Percentiles rank a stretch among this genome's conserved stretches.
These are phyloP conservation scores for Actinopyga echinites DNA, from an alignment of 53 echinoderm and acorn worm genomes.

Conservation along the genomic window DNA sequence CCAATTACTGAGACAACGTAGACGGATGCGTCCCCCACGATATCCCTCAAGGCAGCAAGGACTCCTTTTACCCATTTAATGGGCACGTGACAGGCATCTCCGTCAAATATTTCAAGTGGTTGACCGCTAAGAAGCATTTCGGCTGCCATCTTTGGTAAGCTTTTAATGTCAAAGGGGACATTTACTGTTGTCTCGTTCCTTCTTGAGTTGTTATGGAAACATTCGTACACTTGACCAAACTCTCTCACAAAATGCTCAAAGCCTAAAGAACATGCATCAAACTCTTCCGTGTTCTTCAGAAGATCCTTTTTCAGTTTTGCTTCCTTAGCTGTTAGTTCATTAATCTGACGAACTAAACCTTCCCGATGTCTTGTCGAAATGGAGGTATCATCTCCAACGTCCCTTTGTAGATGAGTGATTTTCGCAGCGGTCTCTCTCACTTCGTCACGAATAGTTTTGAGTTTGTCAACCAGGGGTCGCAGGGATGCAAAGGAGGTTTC, in stretches of 20 bases:
- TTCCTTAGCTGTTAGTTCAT: neutral
- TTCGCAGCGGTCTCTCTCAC: neutral
- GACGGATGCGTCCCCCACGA: neutral
- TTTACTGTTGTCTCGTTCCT: neutral
- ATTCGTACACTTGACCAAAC: conserved; percentile 17
- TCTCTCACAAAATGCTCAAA: conserved; percentile 33
- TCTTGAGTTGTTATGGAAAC: neutral
- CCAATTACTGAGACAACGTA: conserved; percentile 24
- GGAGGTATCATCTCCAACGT: neutral
- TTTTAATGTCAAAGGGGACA: neutral
- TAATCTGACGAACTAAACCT: neutral
- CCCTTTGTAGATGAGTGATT: neutral
- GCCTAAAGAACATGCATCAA: neutral
- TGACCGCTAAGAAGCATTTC: conserved; percentile 9
- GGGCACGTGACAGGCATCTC: conserved; percentile 18
- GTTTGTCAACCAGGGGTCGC: neutral
- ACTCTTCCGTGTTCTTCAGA: neutral
- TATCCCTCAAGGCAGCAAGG: neutral
- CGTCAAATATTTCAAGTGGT: conserved; percentile 32
- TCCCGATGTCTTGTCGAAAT: neutral
- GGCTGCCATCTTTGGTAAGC: neutral
- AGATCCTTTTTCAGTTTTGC: neutral
- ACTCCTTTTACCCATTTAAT: conserved; percentile 27
- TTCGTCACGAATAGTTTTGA: neutral
- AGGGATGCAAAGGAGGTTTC: neutral